Evolutionary conservation across 2,888 invertebrate species (phyloP).

Genomic region (Gryllus longicercus): DNA sequence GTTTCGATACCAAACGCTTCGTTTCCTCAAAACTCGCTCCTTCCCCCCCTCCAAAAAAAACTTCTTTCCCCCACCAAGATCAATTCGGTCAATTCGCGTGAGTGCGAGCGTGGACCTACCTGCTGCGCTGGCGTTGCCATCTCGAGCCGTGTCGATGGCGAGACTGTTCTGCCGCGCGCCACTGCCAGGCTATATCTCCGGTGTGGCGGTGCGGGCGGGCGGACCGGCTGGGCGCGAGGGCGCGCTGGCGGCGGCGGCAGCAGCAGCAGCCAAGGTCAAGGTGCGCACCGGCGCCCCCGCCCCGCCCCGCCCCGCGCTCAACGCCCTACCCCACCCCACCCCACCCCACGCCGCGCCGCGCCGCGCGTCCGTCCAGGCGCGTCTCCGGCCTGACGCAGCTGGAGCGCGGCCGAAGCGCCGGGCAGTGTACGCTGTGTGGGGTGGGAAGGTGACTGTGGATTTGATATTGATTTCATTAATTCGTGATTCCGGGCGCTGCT

Average conservation of each 20-base stretch:
- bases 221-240: not conserved
- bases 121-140: not conserved
- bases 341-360: not conserved
- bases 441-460: no score
- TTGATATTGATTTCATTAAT: no score
- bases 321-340: not conserved
- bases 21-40: no score
- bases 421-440: no score
- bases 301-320: not conserved
- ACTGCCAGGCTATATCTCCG: not conserved
- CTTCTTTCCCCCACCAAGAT: not conserved
- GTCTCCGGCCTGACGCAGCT: not conserved
- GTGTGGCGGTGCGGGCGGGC: not conserved
- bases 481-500: no score
- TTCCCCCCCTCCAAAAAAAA: no score
- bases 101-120: not conserved
- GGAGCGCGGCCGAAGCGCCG: no score
- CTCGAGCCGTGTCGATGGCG: not conserved
- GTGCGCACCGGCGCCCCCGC: not conserved
- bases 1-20: no score
- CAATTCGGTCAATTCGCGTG: no score
- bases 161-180: not conserved
- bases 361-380: not conserved
- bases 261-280: not conserved
- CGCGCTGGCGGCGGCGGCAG: not conserved